Conservation (phyloP, 2,113 vertebrate genomes). For the Lynx canadensis region DNA sequence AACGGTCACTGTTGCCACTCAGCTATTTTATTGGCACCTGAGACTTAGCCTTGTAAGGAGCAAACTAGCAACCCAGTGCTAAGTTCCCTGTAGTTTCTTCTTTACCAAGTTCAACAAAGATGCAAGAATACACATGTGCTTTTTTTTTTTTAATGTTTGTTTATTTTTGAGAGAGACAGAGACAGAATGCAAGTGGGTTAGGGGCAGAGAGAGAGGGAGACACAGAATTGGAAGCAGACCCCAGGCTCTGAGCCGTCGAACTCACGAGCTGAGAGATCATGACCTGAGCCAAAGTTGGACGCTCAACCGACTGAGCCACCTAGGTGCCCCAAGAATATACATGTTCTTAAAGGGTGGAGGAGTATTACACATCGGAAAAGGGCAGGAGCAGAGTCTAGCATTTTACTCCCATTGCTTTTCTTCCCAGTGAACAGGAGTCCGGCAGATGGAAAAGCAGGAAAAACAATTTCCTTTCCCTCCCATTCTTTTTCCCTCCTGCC, state of each 20-base stretch:
- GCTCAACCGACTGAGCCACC: too few relatives aligned
- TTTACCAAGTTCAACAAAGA: not conserved
- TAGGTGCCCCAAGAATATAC: not conserved
- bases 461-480: slow-evolving; percentile 23
- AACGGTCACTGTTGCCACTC: not conserved
- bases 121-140: not conserved
- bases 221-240: too few relatives aligned
- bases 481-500: slow-evolving; percentile 40
- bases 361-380: not conserved
- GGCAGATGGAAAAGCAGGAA: slow-evolving; percentile 56
- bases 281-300: too few relatives aligned
- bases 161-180: too few relatives aligned
- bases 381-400: not conserved
- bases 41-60: not conserved
- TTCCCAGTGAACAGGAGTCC: not conserved
- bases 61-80: not conserved
- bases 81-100: not conserved
- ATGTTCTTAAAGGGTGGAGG: not conserved
- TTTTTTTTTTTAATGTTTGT: too few relatives aligned
- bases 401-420: slow-evolving; percentile 46
- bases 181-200: too few relatives aligned
- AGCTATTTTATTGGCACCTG: not conserved
- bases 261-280: too few relatives aligned
- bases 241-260: too few relatives aligned
- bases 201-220: too few relatives aligned